Conservation (phyloP, 2,113 vertebrate genomes). For the Oncorhynchus nerka region DNA sequence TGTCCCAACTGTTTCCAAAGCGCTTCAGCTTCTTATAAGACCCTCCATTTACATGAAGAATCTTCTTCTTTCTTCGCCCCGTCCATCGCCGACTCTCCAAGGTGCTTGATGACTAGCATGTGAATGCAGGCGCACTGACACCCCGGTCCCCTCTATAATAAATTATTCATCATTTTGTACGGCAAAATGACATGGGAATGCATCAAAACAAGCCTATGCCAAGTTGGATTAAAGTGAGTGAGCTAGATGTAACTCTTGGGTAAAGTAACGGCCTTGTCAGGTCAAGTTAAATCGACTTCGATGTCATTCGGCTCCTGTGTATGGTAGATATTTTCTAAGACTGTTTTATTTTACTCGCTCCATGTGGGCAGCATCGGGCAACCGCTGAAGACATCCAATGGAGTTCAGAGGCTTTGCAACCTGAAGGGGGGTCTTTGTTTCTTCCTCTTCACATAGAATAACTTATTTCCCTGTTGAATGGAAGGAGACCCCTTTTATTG, state of each 20-base stretch:
- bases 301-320: too few relatives aligned
- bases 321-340: too few relatives aligned
- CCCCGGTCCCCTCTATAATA: conserved; percentile 4
- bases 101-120: background rate
- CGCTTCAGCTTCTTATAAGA: background rate
- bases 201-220: background rate
- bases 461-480: background rate
- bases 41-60: background rate
- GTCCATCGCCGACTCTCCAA: background rate
- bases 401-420: background rate
- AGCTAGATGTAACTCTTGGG: background rate
- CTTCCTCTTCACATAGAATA: background rate
- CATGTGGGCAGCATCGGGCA: too few relatives aligned
- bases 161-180: background rate
- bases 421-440: background rate
- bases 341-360: background rate
- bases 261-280: background rate
- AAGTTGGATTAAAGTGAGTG: background rate
- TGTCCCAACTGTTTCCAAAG: background rate
- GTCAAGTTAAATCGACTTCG: background rate
- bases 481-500: background rate
- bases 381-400: background rate
- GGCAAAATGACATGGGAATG: background rate
- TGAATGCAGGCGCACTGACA: background rate
- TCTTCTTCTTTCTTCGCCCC: background rate